Base-by-base conservation (phyloP, 2,888 invertebrate genomes). In the Apamea epomidion region DNA sequence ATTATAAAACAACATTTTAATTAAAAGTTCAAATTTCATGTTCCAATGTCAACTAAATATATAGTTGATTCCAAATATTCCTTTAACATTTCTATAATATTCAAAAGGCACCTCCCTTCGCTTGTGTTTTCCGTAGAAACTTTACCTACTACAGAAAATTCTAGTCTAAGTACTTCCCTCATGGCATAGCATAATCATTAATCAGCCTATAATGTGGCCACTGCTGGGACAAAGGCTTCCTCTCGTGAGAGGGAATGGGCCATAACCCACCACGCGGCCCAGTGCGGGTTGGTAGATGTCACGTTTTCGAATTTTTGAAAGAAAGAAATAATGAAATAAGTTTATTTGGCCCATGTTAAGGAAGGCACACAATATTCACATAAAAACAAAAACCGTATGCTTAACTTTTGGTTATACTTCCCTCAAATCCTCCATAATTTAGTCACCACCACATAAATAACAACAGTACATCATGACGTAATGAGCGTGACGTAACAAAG, bases 401-500 rank as follows among this genome's bases (percentile, higher is more conserved):
- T 29, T 2, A 69, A 14, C 48, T 16, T n/a, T 10, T 64, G 18
- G 16, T 51, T 16, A 70, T 54, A 71, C 21, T 32, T 42, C 25
- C 5, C 16, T 29, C n/a, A 78, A 18, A 51, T 32, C n/a, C 54
- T 18, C 42, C 51, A 32, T n/a, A 16, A 60, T 81, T 60, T 14
- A 21, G 37, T 54, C 37, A 25, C 16, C 7, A 37, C 25, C 16
- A 18, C 65, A 62, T 67, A 71, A 71, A 74, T 71, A 68, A 68
- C 64, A 73, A 42, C 51, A 80, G 29, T 51, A 51, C n/a, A 67
- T 21, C 58, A 37, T 75, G 74, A 74, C 64, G 69, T 86, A 73
- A 73, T 62, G 32, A 83, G 64, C 73, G 42, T 83, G 82, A 86
- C 82, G 64, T 76, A 48, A 86, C 45, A 69, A 85, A 70, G 45